Base-by-base conservation (phyloP, 2,113 vertebrate genomes). In the Parus major region DNA sequence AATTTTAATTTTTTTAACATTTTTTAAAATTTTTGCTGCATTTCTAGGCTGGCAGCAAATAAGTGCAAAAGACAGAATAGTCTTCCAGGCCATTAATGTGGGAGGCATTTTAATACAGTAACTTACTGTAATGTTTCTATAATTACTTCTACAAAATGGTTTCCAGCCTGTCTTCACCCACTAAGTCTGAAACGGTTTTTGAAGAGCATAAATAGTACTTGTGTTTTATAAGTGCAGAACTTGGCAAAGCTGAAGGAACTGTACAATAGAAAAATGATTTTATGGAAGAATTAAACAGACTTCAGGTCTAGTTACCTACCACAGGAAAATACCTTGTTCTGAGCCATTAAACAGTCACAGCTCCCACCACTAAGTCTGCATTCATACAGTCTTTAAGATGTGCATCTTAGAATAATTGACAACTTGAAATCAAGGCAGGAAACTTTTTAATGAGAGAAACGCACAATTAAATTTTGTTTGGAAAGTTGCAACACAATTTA, bases 361-460 rank as follows among this genome's bases (percentile, higher is more conserved):
- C 55, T 91, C 49, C 55, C 31, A 64, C 89, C 55, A 79, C 53
- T 39, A 46, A 65, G 36, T 61, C 69, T 88, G 22, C 46, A 15
- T 53, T 76, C 46, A 21, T 52, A 11, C 6, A 41, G 0, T 24
- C 42, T 89, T 56, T 69, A 92, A 88, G 87, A 55, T n/a, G 28
- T 57, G 23, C 47, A 24, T 60, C 49, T 33, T 80, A 69, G 53
- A 94, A 77, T 76, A 82, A 80, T 12, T 11, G 68, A 59, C 29
- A 72, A 60, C 41, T 69, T 46, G 85, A 90, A 71, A 78, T 53
- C 49, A 20, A 89, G 83, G 76, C 61, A 29, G 6, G 41, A 59
- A n/a, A 31, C 28, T 63, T 55, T 69, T 90, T 96, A 95, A 92
- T 69, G 89, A 78, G 92, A 92, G 82, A 94, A 96, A 84, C 10